Conservation (phyloP, 2,888 invertebrate genomes). For the Pterostichus madidus region DNA sequence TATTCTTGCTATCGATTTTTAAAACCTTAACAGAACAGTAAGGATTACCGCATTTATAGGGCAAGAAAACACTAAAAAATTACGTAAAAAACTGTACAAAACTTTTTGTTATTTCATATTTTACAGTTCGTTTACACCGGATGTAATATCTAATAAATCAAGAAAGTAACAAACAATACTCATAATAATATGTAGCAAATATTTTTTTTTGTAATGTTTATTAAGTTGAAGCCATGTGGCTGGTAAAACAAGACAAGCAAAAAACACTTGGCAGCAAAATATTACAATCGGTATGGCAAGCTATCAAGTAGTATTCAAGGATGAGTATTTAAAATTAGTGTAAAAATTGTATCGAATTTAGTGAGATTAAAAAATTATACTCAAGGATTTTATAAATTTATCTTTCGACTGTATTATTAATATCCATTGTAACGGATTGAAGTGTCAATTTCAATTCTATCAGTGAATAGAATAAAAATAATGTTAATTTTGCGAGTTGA, state of each 20-base stretch:
- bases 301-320: conserved; percentile 11
- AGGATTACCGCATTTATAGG: conserved; percentile 29
- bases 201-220: conserved; percentile 26
- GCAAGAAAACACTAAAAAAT: conserved; percentile 4
- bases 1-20: neutral
- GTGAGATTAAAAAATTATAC: too few species aligned
- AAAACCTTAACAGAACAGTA: conserved; percentile 7
- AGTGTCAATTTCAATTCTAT: too few species aligned
- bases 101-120: neutral
- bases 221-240: neutral
- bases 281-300: neutral
- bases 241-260: neutral
- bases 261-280: conserved; percentile 28
- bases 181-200: neutral
- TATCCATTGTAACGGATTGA: too few species aligned
- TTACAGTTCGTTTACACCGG: conserved; percentile 2
- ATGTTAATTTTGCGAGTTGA: too few species aligned
- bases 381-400: conserved; percentile 1
- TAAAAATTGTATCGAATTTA: neutral
- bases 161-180: neutral
- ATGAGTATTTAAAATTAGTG: neutral
- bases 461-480: too few species aligned
- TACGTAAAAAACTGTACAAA: neutral
- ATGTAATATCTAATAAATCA: neutral
- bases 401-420: too few species aligned